A percentile compares a stretch with the other conserved stretches of the same genome.
phyloP scores from a whole-genome alignment of 2,113 vertebrate genomes.

The Apistogramma diplotaenia region DNA sequence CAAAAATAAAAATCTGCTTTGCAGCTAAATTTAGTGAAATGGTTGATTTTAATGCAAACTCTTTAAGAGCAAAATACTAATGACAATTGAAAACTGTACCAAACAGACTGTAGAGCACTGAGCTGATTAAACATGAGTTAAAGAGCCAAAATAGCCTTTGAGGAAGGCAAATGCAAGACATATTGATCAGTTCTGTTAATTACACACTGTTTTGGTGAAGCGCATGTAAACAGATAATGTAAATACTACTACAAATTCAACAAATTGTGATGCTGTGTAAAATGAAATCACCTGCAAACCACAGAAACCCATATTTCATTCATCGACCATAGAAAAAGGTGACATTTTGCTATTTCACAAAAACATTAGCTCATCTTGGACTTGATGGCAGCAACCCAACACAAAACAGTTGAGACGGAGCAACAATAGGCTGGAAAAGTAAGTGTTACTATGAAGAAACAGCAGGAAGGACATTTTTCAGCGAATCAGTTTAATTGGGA shows the following conservation, averaged over 20 bases:
- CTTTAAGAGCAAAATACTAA: background rate
- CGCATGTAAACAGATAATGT: background rate
- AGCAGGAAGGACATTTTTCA: no score
- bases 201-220: background rate
- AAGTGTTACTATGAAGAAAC: background rate
- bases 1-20: background rate
- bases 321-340: background rate
- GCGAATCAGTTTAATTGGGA: no score
- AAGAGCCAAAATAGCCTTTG: background rate
- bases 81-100: fast-evolving
- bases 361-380: background rate
- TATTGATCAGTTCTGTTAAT: background rate
- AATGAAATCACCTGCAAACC: background rate
- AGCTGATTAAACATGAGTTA: background rate
- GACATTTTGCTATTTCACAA: background rate
- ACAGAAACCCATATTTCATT: background rate
- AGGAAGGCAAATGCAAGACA: background rate
- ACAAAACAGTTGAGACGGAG: background rate
- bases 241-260: background rate
- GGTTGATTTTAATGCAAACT: background rate
- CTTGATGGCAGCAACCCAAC: background rate
- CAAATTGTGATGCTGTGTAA: background rate
- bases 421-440: background rate
- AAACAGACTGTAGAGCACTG: background rate
- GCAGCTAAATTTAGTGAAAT: background rate